phyloP scores from a whole-genome alignment of 2,797 vertebrate species.

The Hirundo rustica region DNA sequence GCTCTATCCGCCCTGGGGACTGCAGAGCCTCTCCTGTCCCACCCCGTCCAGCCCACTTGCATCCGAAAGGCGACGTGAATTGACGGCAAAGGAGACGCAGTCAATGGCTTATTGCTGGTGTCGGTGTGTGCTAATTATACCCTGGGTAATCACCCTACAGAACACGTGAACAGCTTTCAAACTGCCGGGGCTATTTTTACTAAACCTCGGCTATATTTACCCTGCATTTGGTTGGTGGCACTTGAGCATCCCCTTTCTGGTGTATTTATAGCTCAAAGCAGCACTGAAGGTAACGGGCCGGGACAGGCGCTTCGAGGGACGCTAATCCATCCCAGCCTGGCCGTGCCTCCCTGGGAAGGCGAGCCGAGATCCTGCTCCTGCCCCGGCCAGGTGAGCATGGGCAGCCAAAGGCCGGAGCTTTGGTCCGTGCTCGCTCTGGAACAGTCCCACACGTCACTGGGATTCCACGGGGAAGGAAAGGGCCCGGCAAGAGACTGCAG shows the following conservation, averaged over 20 bases:
- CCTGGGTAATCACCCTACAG: background rate
- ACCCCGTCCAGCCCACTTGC: background rate
- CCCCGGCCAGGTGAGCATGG: fast-evolving
- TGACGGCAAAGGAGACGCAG: background rate
- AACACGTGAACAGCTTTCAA: background rate
- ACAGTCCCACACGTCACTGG: background rate
- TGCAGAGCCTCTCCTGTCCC: background rate
- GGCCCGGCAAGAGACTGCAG: background rate
- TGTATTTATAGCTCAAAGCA: background rate
- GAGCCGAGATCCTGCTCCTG: too few species aligned
- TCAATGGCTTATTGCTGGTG: background rate
- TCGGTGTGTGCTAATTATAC: background rate
- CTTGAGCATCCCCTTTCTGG: background rate
- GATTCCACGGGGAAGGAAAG: background rate
- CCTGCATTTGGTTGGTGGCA: background rate
- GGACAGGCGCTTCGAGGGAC: background rate
- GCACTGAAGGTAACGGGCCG: background rate
- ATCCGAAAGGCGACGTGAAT: background rate
- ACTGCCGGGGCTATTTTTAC: conserved; percentile 15
- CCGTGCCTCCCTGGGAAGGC: background rate
- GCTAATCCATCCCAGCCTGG: background rate
- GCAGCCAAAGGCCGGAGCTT: background rate
- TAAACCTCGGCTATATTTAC: background rate
- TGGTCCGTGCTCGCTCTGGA: fast-evolving
- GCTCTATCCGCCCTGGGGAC: background rate